A percentile compares a stretch with the other conserved stretches of the same genome.
Evolutionary conservation across 2,888 invertebrate genomes (phyloP).

Genomic region (Cancer borealis): DNA sequence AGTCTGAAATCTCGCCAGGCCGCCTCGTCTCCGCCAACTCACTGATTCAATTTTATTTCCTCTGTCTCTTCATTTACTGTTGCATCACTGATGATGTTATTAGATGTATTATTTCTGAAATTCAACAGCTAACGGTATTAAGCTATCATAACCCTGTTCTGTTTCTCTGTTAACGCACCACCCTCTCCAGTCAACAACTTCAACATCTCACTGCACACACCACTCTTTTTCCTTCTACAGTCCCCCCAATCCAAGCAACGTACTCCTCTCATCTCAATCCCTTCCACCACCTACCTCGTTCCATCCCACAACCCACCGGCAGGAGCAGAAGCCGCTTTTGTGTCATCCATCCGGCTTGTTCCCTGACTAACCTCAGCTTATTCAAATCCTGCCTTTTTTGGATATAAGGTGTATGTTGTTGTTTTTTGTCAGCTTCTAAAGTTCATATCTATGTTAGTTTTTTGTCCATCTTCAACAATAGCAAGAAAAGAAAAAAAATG

Average conservation of each 20-base stretch:
- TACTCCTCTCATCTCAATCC: neutral
- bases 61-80: neutral
- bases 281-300: neutral
- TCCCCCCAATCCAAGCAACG: too few species aligned
- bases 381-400: neutral
- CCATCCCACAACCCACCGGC: neutral
- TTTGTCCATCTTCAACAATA: too few species aligned
- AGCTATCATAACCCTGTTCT: neutral
- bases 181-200: neutral
- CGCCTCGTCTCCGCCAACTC: neutral
- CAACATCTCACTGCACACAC: too few species aligned
- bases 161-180: neutral
- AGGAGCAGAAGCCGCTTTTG: slow-evolving; percentile 2
- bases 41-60: neutral
- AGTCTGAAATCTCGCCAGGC: neutral
- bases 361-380: neutral
- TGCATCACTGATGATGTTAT: neutral
- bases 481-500: too few species aligned
- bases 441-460: too few species aligned
- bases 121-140: neutral
- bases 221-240: too few species aligned
- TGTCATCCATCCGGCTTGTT: neutral
- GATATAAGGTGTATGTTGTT: neutral
- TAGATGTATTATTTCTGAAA: neutral
- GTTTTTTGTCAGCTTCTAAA: neutral